Conservation (phyloP, 2,888 invertebrate genomes). For the Dryobotodes eremita region DNA sequence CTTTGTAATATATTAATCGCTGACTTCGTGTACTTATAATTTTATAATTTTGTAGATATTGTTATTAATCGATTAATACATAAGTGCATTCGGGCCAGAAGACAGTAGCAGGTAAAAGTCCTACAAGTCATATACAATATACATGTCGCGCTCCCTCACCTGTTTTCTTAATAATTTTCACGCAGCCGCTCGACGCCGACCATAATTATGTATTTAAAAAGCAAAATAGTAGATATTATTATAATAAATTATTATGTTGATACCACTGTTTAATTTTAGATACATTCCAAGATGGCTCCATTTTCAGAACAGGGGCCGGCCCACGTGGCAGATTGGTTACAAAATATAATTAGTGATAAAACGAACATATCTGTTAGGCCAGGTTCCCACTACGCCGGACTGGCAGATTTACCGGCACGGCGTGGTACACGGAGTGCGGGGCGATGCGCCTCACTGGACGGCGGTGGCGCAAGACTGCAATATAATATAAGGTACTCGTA, state of each 20-base stretch:
- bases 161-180: background rate
- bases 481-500: no score
- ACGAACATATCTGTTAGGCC: no score
- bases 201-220: slow-evolving; percentile 47
- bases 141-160: background rate
- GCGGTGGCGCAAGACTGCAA: no score
- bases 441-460: no score
- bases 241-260: slow-evolving; percentile 68
- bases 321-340: background rate
- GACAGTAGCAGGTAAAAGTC: no score
- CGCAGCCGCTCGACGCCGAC: slow-evolving; percentile 34
- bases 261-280: slow-evolving; percentile 48
- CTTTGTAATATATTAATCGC: slow-evolving; percentile 61
- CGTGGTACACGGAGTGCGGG: no score
- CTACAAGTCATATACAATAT: background rate
- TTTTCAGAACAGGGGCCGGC: background rate
- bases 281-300: background rate
- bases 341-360: no score
- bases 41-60: slow-evolving; percentile 60
- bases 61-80: slow-evolving; percentile 37
- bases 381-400: no score
- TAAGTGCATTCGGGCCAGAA: background rate
- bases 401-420: no score
- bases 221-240: slow-evolving; percentile 58
- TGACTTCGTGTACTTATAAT: slow-evolving; percentile 64